Conservation (phyloP, 2,888 invertebrate species). For the Lasioglossum leucozonium region DNA sequence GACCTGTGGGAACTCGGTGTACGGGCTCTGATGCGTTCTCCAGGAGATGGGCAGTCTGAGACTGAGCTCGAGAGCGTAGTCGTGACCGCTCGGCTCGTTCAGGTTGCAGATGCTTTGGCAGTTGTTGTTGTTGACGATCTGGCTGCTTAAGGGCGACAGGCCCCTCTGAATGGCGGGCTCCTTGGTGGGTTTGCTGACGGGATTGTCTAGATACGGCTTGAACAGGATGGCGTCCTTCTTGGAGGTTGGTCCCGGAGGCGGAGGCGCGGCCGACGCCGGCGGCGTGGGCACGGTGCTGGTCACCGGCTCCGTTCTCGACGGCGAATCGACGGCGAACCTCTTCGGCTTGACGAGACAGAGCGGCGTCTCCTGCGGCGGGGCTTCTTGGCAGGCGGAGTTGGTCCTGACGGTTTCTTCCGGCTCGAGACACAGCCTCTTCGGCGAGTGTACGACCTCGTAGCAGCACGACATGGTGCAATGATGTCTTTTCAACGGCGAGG, state of each 20-base stretch:
- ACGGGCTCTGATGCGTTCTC: constrained; percentile 66
- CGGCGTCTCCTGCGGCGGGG: constrained; percentile 82
- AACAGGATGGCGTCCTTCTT: constrained; percentile 90
- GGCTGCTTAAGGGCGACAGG: constrained; percentile 57
- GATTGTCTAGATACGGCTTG: constrained; percentile 91
- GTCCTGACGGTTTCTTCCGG: constrained; percentile 61
- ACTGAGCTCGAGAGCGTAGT: constrained; percentile 78
- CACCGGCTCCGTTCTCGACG: constrained; percentile 72
- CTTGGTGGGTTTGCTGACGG: constrained; percentile 85
- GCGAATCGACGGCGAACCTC: constrained; percentile 53
- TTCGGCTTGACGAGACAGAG: constrained; percentile 84
- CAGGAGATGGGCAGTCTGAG: constrained; percentile 79
- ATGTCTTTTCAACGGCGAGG: constrained; percentile 69
- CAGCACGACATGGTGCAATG: constrained; percentile 74
- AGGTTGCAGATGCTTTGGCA: constrained; percentile 79
- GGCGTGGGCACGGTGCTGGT: constrained; percentile 73
- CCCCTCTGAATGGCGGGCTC: constrained; percentile 61
- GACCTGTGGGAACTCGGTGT: constrained; percentile 74
- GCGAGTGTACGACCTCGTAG: constrained; percentile 68
- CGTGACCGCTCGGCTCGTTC: constrained; percentile 75
- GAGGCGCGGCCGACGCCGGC: constrained; percentile 61
- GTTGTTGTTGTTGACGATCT: constrained; percentile 73
- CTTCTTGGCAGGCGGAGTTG: constrained; percentile 62
- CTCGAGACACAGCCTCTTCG: constrained; percentile 75
- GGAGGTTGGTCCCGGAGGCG: constrained; percentile 80